A percentile compares a stretch with the other conserved stretches of the same genome.
phyloP scores from a whole-genome alignment of 2,797 vertebrate species.

The Austrolebias charrua region DNA sequence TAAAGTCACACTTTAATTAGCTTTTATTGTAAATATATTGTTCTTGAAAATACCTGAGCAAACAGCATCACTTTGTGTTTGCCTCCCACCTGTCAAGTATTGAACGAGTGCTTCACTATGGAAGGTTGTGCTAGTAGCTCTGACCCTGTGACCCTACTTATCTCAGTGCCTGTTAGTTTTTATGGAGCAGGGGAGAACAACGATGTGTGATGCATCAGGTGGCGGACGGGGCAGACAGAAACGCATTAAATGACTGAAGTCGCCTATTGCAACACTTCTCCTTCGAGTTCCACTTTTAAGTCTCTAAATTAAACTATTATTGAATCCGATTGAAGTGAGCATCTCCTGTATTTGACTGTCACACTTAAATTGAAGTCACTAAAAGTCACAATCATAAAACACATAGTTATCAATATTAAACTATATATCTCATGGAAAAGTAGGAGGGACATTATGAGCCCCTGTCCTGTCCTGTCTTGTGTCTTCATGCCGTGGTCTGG shows the following conservation, averaged over 20 bases:
- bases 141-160: constrained; percentile 60
- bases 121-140: constrained; percentile 48
- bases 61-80: constrained; percentile 4
- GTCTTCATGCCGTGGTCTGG: constrained; percentile 24
- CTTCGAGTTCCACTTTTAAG: neutral
- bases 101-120: constrained; percentile 50
- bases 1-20: too few species aligned
- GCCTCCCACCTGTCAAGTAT: constrained; percentile 46
- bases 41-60: too few species aligned
- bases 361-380: too few species aligned
- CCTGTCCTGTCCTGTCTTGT: constrained; percentile 54
- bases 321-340: too few species aligned
- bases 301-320: neutral
- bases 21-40: too few species aligned
- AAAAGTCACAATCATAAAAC: too few species aligned
- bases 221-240: constrained; percentile 21
- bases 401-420: too few species aligned
- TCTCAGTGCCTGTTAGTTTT: constrained; percentile 32
- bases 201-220: constrained; percentile 30
- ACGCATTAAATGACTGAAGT: constrained; percentile 24
- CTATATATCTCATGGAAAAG: constrained; percentile 46
- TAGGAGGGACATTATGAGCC: constrained; percentile 60
- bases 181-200: constrained; percentile 19
- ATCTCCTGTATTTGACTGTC: too few species aligned
- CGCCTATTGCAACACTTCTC: neutral